Evolutionary conservation across 1,140 invertebrate species (phyloP).

Genomic region (Pygmarrhopalites habei): DNA sequence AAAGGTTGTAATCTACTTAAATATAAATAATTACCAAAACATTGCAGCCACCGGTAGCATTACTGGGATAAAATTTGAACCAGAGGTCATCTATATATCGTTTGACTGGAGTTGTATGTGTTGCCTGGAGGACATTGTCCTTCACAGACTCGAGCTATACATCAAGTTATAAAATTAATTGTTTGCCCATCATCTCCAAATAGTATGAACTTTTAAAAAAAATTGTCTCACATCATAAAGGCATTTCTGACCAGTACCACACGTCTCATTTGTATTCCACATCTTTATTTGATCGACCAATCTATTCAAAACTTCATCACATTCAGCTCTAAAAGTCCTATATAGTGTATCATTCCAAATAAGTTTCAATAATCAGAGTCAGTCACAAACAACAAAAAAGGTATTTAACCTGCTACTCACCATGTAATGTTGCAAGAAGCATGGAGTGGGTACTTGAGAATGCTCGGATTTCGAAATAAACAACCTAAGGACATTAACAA

Average conservation of each 20-base stretch:
- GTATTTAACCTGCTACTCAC: slow-evolving; percentile 5
- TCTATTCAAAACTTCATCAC: slow-evolving; percentile 18
- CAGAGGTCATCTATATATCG: slow-evolving; percentile 46
- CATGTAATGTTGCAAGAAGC: slow-evolving; percentile 35
- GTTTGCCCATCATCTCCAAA: too few relatives aligned
- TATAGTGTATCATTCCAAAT: background rate
- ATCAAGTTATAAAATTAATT: too few relatives aligned
- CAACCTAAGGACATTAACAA: slow-evolving; percentile 1
- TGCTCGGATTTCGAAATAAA: slow-evolving; percentile 28
- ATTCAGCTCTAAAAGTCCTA: slow-evolving; percentile 31
- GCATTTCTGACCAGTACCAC: slow-evolving; percentile 45
- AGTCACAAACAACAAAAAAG: background rate
- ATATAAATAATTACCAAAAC: slow-evolving; percentile 41
- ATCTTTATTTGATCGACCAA: slow-evolving; percentile 40
- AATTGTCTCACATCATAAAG: slow-evolving; percentile 44
- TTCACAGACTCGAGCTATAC: slow-evolving; percentile 33
- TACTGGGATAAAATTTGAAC: slow-evolving; percentile 42
- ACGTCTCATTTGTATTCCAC: slow-evolving; percentile 41
- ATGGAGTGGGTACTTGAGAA: slow-evolving; percentile 34
- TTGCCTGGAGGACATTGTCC: slow-evolving; percentile 41
- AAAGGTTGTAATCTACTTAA: too few relatives aligned
- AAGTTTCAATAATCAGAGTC: background rate
- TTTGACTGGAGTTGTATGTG: slow-evolving; percentile 45
- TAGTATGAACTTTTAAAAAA: too few relatives aligned
- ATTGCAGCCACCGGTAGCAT: slow-evolving; percentile 40